phyloP scores from a whole-genome alignment of 2,113 vertebrate genomes.

The Pelodiscus sinensis region DNA sequence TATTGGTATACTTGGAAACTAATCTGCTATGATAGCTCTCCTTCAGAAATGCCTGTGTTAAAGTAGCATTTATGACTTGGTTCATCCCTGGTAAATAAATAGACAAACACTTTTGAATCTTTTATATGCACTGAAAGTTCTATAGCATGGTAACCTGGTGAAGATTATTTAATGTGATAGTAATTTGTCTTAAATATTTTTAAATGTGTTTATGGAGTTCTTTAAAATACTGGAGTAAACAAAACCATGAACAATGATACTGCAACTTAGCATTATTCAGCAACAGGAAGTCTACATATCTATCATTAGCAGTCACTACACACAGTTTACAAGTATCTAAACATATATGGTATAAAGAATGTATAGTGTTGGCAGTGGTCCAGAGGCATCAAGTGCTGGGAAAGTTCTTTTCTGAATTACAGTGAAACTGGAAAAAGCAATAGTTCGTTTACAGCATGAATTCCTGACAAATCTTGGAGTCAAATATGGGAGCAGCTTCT shows the following conservation, averaged over 20 bases:
- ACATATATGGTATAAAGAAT: conserved; percentile 46
- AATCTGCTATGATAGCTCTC: neutral
- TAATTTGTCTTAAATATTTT: neutral
- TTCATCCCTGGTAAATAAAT: fast-evolving
- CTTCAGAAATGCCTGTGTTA: neutral
- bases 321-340: conserved; percentile 5
- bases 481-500: conserved; percentile 6
- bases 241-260: neutral
- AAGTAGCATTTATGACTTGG: neutral
- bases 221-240: neutral
- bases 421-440: no score
- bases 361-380: conserved; percentile 40
- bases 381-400: conserved; percentile 62
- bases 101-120: fast-evolving
- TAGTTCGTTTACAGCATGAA: conserved; percentile 66
- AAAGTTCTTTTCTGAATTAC: no score
- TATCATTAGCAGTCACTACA: conserved; percentile 29
- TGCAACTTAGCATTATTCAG: conserved; percentile 37
- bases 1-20: neutral
- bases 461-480: conserved; percentile 52
- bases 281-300: conserved; percentile 44
- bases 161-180: neutral
- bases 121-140: neutral
- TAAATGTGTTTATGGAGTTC: neutral
- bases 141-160: fast-evolving